Conservation (phyloP, 2,113 vertebrate genomes). For the Mobula hypostoma region DNA sequence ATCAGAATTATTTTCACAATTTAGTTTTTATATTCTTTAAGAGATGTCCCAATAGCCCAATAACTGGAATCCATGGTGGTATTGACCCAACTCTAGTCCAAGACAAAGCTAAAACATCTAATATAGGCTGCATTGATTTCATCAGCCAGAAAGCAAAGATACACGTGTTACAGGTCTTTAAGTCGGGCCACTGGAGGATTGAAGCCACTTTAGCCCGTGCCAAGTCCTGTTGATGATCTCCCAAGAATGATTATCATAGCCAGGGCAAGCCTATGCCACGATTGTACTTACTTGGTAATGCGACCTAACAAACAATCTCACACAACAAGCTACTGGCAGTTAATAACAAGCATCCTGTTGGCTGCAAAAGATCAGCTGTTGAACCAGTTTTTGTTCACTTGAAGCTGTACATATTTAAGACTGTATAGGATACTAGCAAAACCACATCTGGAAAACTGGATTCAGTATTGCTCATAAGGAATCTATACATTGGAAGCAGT, state of each 20-base stretch:
- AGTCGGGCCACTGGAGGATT: not conserved
- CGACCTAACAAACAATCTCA: not conserved
- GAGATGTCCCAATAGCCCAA: too few relatives aligned
- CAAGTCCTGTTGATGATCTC: constrained; percentile 33
- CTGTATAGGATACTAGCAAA: too few relatives aligned
- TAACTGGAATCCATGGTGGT: too few relatives aligned
- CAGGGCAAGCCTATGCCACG: not conserved
- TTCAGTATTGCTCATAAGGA: too few relatives aligned
- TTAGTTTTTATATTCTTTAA: too few relatives aligned
- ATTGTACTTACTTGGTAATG: constrained; percentile 18
- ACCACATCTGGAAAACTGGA: too few relatives aligned
- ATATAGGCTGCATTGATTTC: too few relatives aligned
- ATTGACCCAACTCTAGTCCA: too few relatives aligned
- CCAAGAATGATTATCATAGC: constrained; percentile 17
- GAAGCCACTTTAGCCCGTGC: constrained; percentile 15
- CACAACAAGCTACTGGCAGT: not conserved
- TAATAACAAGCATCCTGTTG: not conserved
- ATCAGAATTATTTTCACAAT: too few relatives aligned
- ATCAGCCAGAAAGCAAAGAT: not conserved
- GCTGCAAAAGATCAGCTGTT: not conserved
- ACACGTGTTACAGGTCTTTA: constrained; percentile 14
- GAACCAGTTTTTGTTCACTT: not conserved
- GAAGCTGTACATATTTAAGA: too few relatives aligned
- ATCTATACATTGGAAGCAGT: too few relatives aligned
- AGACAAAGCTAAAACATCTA: too few relatives aligned